These are phyloP conservation scores for Eupithecia subfuscata DNA, from an alignment of 2,888 invertebrate genomes.

Conservation along the genomic window DNA sequence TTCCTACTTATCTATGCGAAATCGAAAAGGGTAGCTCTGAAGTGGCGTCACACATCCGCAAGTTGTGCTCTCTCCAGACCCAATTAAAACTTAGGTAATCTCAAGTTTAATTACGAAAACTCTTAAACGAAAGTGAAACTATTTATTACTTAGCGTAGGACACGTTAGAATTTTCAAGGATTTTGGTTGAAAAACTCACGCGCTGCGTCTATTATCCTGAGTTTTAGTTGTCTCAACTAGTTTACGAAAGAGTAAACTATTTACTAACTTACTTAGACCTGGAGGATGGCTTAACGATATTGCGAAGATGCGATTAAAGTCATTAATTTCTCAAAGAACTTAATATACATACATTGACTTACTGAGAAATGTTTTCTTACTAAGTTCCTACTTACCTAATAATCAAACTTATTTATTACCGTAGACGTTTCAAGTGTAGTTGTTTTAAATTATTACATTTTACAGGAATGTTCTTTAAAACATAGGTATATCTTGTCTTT, in stretches of 20 bases:
- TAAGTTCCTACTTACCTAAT: neutral
- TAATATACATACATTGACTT: neutral
- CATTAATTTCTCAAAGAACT: neutral
- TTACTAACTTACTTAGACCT: neutral
- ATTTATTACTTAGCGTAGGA: conserved; percentile 44
- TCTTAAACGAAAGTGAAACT: conserved; percentile 55
- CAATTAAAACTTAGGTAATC: conserved; percentile 63
- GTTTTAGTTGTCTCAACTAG: neutral
- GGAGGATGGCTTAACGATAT: neutral
- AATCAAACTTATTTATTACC: neutral
- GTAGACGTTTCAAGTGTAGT: neutral
- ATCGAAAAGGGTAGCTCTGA: conserved; percentile 34
- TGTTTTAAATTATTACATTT: too few relatives aligned
- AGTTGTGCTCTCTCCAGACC: conserved; percentile 40
- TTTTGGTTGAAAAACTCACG: conserved; percentile 19
- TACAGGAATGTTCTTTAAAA: too few relatives aligned
- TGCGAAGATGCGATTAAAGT: neutral
- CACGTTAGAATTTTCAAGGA: conserved; percentile 21
- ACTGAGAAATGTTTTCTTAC: neutral
- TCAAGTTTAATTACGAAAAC: conserved; percentile 61
- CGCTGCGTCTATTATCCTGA: neutral
- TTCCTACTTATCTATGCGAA: conserved; percentile 34
- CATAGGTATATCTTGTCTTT: too few relatives aligned
- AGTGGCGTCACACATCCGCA: conserved; percentile 42
- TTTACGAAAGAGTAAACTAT: neutral